Evolutionary conservation across 2,113 vertebrate species (phyloP).

Genomic region (Lampris megalopsis): DNA sequence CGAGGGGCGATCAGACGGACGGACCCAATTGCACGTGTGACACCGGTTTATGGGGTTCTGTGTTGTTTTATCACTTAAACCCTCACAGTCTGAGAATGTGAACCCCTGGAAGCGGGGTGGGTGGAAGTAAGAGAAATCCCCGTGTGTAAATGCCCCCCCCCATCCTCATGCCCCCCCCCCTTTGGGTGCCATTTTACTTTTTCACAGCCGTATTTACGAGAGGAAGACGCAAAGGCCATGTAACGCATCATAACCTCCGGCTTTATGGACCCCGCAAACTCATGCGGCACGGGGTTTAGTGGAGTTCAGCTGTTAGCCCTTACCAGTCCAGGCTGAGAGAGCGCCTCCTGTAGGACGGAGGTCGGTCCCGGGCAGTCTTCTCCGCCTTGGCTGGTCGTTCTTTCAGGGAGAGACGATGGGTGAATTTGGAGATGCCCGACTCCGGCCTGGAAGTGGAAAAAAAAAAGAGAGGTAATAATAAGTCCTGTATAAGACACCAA

Average conservation of each 20-base stretch:
- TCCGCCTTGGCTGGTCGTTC: slow-evolving; percentile 87
- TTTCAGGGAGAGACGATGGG: slow-evolving; percentile 89
- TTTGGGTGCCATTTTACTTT: not conserved
- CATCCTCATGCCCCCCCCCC: not conserved
- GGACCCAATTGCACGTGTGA: not conserved
- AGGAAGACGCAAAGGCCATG: not conserved
- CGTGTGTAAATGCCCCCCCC: not conserved
- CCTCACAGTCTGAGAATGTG: slow-evolving; percentile 2
- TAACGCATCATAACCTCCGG: not conserved
- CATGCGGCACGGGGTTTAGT: not conserved
- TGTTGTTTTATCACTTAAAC: not conserved
- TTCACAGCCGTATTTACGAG: not conserved
- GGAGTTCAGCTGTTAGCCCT: slow-evolving; percentile 47
- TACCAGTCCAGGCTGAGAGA: slow-evolving; percentile 93
- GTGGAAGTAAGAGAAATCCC: not conserved
- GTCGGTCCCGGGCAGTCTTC: slow-evolving; percentile 79
- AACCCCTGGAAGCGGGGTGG: not conserved
- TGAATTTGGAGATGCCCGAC: slow-evolving; percentile 88
- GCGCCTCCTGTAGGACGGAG: slow-evolving; percentile 85
- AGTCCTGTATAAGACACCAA: too few relatives aligned
- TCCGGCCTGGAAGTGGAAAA: slow-evolving; percentile 79
- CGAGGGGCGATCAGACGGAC: too few relatives aligned
- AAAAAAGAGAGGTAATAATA: slow-evolving; percentile 3
- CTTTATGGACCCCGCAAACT: not conserved
- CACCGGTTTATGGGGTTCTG: not conserved